phyloP scores from a whole-genome alignment of 1,140 invertebrate genomes.

The Orussus abietinus region DNA sequence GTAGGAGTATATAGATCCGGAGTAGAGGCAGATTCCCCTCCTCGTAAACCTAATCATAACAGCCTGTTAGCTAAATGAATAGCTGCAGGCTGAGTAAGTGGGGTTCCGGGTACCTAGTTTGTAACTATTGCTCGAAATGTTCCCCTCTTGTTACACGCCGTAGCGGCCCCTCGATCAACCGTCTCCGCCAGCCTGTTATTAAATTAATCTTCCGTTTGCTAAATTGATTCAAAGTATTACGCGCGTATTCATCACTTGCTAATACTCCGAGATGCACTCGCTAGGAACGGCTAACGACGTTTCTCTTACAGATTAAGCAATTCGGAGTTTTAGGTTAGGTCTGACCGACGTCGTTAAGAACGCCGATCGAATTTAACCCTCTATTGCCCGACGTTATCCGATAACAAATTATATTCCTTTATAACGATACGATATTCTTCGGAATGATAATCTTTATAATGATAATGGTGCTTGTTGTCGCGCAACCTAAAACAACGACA shows the following conservation, averaged over 20 bases:
- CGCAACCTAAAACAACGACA: too few relatives aligned
- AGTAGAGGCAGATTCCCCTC: neutral
- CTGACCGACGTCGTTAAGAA: too few relatives aligned
- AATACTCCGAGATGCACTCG: constrained; percentile 14
- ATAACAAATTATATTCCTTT: too few relatives aligned
- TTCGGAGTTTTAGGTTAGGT: too few relatives aligned
- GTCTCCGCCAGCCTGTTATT: constrained; percentile 38
- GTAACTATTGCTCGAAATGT: constrained; percentile 35
- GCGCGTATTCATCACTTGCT: constrained; percentile 23
- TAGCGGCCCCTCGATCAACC: constrained; percentile 24
- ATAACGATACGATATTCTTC: too few relatives aligned
- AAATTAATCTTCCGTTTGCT: constrained; percentile 50
- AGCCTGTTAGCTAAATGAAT: constrained; percentile 47
- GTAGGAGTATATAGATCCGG: neutral
- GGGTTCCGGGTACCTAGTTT: constrained; percentile 35
- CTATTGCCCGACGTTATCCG: too few relatives aligned
- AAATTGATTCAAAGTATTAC: constrained; percentile 41
- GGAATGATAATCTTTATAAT: too few relatives aligned
- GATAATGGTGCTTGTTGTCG: too few relatives aligned
- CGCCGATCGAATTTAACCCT: too few relatives aligned
- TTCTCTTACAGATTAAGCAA: too few relatives aligned
- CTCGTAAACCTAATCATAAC: constrained; percentile 46
- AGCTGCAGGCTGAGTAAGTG: constrained; percentile 33
- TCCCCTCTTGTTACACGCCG: constrained; percentile 36
- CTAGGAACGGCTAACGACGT: too few relatives aligned